phyloP scores from a whole-genome alignment of 2,888 invertebrate genomes.

The Xanthia togata region DNA sequence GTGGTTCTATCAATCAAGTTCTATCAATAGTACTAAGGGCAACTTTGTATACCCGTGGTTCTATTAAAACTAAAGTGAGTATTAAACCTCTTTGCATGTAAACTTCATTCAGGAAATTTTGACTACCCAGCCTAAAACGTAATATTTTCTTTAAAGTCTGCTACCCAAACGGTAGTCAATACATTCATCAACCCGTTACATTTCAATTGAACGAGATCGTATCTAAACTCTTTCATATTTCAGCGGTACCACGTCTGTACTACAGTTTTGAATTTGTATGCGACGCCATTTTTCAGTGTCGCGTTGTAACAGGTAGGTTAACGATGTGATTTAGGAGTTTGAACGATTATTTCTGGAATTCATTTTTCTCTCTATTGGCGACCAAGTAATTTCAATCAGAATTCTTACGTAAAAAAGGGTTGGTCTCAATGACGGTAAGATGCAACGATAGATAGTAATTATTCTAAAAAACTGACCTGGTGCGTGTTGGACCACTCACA shows the following conservation, averaged over 20 bases:
- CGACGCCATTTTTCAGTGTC: constrained; percentile 57
- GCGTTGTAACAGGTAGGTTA: constrained; percentile 34
- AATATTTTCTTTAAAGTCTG: not conserved
- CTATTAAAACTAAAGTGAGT: no score
- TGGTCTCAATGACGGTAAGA: not conserved
- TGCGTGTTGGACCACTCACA: no score
- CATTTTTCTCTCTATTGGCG: not conserved
- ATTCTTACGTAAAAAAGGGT: not conserved
- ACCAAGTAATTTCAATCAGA: not conserved
- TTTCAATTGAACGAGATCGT: constrained; percentile 62
- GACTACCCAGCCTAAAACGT: not conserved
- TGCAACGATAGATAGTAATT: no score
- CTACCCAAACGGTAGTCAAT: constrained; percentile 10
- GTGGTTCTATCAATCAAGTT: no score
- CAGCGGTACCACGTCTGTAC: constrained; percentile 26
- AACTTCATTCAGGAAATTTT: no score
- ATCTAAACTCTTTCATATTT: constrained; percentile 64
- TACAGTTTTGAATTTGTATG: constrained; percentile 52
- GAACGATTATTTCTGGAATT: constrained; percentile 16
- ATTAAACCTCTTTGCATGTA: no score
- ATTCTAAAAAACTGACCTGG: no score
- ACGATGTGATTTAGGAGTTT: constrained; percentile 45
- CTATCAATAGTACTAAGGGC: no score
- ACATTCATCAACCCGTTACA: constrained; percentile 56
- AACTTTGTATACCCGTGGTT: no score